A percentile compares a stretch with the other conserved stretches of the same genome.
Evolutionary conservation across 2,797 vertebrate species (phyloP).

Genomic region (Ficedula albicollis): DNA sequence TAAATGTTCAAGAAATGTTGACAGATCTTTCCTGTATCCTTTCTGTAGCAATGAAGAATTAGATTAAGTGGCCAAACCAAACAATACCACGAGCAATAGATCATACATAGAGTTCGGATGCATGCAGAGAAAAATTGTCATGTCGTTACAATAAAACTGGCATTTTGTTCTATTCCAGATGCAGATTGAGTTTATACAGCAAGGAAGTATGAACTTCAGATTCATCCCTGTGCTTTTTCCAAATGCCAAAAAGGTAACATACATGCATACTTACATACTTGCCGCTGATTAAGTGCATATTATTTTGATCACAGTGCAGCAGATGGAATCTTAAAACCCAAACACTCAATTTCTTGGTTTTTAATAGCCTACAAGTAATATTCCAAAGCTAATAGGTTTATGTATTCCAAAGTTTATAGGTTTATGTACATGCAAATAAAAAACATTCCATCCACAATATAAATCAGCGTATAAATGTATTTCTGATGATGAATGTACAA

Average conservation of each 20-base stretch:
- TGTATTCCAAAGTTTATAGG: not conserved
- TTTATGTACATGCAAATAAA: slow-evolving; percentile 30
- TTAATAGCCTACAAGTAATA: slow-evolving; percentile 7
- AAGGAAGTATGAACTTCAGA: slow-evolving; percentile 95
- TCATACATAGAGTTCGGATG: not conserved
- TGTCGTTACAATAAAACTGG: not conserved
- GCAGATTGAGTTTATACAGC: slow-evolving; percentile 95
- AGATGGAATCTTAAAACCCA: slow-evolving; percentile 28
- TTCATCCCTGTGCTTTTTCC: slow-evolving; percentile 94
- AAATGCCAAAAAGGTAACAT: slow-evolving; percentile 85
- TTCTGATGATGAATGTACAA: not conserved
- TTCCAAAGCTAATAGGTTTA: not conserved
- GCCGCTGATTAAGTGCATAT: not conserved
- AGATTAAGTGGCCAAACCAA: slow-evolving; percentile 4
- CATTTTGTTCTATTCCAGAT: slow-evolving; percentile 80
- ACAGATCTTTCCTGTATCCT: not conserved
- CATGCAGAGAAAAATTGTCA: not conserved
- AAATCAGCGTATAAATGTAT: not conserved
- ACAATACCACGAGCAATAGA: not conserved
- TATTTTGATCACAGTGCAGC: slow-evolving; percentile 17
- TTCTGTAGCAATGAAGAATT: slow-evolving; percentile 21
- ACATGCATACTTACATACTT: not conserved
- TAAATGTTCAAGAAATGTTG: not conserved
- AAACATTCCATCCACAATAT: slow-evolving; percentile 1
- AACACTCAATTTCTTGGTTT: not conserved